phyloP scores from a whole-genome alignment of 2,113 vertebrate species.

The Plecotus auritus region DNA sequence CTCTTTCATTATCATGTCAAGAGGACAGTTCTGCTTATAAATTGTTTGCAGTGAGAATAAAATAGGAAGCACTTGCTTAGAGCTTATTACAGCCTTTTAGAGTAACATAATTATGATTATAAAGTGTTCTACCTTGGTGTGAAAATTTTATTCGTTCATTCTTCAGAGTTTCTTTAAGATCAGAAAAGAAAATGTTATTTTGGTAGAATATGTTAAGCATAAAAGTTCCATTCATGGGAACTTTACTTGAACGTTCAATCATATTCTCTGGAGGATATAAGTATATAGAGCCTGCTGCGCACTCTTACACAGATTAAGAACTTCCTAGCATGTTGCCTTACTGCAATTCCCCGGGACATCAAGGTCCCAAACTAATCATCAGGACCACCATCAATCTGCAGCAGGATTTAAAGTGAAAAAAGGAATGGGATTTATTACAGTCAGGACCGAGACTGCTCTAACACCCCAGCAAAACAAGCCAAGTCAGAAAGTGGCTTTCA shows the following conservation, averaged over 20 bases:
- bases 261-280: background rate
- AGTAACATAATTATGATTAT: constrained; percentile 80
- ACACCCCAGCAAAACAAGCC: background rate
- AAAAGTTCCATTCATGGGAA: constrained; percentile 60
- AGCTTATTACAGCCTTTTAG: constrained; percentile 84
- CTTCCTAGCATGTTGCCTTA: background rate
- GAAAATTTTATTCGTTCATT: constrained; percentile 75
- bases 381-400: constrained; percentile 7
- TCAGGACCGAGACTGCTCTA: background rate
- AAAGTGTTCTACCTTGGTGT: constrained; percentile 76
- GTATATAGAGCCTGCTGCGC: background rate
- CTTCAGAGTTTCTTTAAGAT: constrained; percentile 70
- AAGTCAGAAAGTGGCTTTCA: background rate
- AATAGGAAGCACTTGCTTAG: constrained; percentile 80
- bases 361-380: constrained; percentile 12
- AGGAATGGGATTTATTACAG: background rate
- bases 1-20: constrained; percentile 87
- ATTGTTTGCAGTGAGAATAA: constrained; percentile 83
- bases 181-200: constrained; percentile 68
- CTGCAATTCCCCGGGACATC: background rate
- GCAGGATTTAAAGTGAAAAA: constrained; percentile 34
- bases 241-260: constrained; percentile 18
- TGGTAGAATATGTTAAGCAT: constrained; percentile 59
- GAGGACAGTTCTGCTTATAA: constrained; percentile 84
- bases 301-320: background rate